A percentile compares a stretch with the other conserved stretches of the same genome.
These are phyloP conservation scores for Semicossyphus pulcher DNA, from an alignment of 2,113 vertebrate genomes.

Conservation along the genomic window DNA sequence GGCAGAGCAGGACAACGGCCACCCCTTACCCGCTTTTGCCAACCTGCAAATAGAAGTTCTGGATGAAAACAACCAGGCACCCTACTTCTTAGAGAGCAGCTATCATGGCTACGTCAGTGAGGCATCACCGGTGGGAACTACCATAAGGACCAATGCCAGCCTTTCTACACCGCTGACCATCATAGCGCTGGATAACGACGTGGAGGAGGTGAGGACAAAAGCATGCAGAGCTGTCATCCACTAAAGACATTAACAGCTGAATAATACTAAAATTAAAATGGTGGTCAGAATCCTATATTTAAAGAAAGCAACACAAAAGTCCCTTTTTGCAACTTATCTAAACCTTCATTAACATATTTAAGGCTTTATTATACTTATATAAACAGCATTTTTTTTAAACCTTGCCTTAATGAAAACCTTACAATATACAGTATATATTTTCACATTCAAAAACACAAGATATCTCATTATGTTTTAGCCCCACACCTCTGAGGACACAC, in stretches of 20 bases:
- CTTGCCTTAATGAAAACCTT: too few species aligned
- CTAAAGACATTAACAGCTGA: neutral
- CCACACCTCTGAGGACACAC: neutral
- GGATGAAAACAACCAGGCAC: constrained; percentile 96
- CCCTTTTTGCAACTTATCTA: too few species aligned
- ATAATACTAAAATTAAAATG: neutral
- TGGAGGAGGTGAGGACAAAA: constrained; percentile 89
- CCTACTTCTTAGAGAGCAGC: constrained; percentile 89
- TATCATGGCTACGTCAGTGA: constrained; percentile 96
- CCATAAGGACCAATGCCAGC: constrained; percentile 84
- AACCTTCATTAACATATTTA: too few species aligned
- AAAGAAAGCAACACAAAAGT: too few species aligned
- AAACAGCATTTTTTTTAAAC: too few species aligned
- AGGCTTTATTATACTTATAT: too few species aligned
- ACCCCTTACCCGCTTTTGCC: constrained; percentile 95
- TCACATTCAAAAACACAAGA: neutral
- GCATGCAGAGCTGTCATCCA: neutral
- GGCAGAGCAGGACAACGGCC: constrained; percentile 98
- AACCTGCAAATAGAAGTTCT: constrained; percentile 95
- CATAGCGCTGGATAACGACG: constrained; percentile 92
- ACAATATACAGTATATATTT: too few species aligned
- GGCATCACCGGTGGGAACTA: constrained; percentile 92
- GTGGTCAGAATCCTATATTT: too few species aligned
- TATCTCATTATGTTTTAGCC: neutral
- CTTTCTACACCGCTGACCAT: constrained; percentile 88